Evolutionary conservation across 1,140 invertebrate genomes (phyloP).

Genomic region (Drosophila lacertosa): DNA sequence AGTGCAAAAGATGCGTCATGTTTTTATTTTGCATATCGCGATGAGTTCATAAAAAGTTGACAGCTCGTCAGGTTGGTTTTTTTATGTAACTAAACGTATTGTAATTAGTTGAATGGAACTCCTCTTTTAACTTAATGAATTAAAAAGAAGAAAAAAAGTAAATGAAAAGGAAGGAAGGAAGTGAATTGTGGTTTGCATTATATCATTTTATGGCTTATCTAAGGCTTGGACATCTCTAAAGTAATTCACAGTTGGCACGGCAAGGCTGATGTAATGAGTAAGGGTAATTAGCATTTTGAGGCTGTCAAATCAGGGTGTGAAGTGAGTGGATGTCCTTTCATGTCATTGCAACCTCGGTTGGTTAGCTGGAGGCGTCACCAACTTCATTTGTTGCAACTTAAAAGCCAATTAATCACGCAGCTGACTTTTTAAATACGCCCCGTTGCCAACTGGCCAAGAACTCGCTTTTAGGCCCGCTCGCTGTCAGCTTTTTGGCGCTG

Average conservation of each 20-base stretch:
- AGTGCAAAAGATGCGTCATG: slow-evolving; percentile 28
- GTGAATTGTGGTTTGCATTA: slow-evolving; percentile 24
- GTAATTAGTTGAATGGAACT: slow-evolving; percentile 12
- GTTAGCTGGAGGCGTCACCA: slow-evolving; percentile 28
- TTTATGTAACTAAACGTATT: slow-evolving; percentile 6
- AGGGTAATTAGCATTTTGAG: slow-evolving; percentile 40
- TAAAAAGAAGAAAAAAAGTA: slow-evolving; percentile 4
- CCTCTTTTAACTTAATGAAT: slow-evolving; percentile 24
- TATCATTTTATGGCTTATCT: slow-evolving; percentile 40
- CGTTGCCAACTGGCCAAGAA: neutral
- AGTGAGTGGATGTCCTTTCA: too few species aligned
- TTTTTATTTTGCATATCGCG: slow-evolving; percentile 14
- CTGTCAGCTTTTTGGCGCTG: slow-evolving; percentile 39
- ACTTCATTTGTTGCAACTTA: slow-evolving; percentile 74
- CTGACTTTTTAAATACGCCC: slow-evolving; percentile 70
- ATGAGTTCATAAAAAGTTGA: slow-evolving; percentile 20
- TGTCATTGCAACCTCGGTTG: too few species aligned
- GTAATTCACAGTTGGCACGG: slow-evolving; percentile 36
- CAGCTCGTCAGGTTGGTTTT: neutral
- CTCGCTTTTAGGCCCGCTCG: neutral
- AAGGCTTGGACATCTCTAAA: slow-evolving; percentile 12
- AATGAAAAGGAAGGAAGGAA: neutral
- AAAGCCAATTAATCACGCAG: slow-evolving; percentile 77
- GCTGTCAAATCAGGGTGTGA: neutral
- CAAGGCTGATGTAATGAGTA: slow-evolving; percentile 39